Percentiles rank a stretch among this genome's conserved stretches.
phyloP scores from a whole-genome alignment of 2,113 vertebrate species.

The Gyps fulvus region DNA sequence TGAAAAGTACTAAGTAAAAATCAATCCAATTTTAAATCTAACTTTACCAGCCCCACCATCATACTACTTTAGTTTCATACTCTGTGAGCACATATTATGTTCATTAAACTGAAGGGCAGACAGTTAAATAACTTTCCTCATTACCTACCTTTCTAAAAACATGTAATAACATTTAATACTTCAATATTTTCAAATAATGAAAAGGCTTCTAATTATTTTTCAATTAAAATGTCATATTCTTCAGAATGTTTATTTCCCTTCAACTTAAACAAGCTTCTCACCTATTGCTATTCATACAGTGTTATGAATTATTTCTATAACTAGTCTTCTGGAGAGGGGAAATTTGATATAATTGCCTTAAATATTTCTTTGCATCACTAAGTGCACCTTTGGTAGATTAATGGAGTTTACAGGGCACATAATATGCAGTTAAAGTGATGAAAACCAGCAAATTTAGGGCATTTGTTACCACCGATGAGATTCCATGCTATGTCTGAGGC shows the following conservation, averaged over 20 bases:
- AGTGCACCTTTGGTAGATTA: constrained; percentile 11
- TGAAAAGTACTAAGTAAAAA: neutral
- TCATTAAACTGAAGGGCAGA: neutral
- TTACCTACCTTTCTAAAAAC: neutral
- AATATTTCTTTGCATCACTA: constrained; percentile 41
- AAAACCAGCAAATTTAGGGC: constrained; percentile 28
- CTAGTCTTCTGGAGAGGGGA: neutral
- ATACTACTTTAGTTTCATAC: neutral
- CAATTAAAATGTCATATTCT: constrained; percentile 10
- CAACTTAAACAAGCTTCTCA: constrained; percentile 34
- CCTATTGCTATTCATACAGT: neutral
- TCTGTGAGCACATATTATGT: neutral
- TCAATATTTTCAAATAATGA: neutral
- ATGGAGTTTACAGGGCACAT: constrained; percentile 23
- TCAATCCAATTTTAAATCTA: neutral
- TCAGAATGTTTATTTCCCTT: neutral
- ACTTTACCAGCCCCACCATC: neutral
- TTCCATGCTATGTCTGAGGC: neutral
- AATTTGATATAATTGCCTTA: constrained; percentile 16
- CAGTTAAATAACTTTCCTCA: neutral
- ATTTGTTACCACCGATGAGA: constrained; percentile 16
- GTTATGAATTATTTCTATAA: constrained; percentile 8
- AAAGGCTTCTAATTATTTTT: constrained; percentile 25
- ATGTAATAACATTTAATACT: neutral
- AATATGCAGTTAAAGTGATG: neutral